Evolutionary conservation across 2,113 vertebrate genomes (phyloP), one percentile per base, ranked within the genome.

Genomic region (Anseranas semipalmata): DNA sequence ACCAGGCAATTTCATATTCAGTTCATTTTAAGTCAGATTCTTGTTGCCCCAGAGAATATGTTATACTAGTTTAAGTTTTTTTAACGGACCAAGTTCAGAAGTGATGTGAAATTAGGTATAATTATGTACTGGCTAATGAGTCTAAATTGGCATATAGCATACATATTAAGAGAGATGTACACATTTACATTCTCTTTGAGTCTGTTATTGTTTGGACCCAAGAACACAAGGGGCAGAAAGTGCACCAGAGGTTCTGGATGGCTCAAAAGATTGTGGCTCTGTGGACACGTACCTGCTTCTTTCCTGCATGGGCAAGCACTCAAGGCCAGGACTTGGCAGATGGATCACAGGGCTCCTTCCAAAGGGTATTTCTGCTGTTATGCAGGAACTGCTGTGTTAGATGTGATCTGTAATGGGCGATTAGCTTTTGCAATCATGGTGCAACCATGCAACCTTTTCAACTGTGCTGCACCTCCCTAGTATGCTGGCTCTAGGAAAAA

Each of bases 21-120:
- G 72, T 71, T 92, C 79, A 41, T 77, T 90, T 90, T 60, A 86
- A 92, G 93, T 88, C 84, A 88, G 71, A 55, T 15, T 89, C 63
- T 65, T 89, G 67, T 62, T 89, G 43, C 77, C 50, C 87, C 76
- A 71, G 46, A 90, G 81, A 91, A 86, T 37, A 2, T 41, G n/a
- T 63, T 78, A 55, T n/a, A 59, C 14, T n/a, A 78, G 48, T 65
- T 70, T 68, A 90, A 80, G 75, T 85, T 94, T 79, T 90, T 58
- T 79, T 92, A 89, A 87, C 85, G 78, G 71, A 56, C 30, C 25
- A 63, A 77, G 72, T 84, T 91, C 75, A 86, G 78, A 59, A 93
- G 50, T 50, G 28, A 79, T 91, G 50, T 53, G 37, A 91, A 93
- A 90, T 84, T 75, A 79, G 55, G 25, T 27, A 11, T 83, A 94